These are phyloP conservation scores for Cyclophora punctaria DNA, from an alignment of 2,888 invertebrate genomes.

Conservation along the genomic window DNA sequence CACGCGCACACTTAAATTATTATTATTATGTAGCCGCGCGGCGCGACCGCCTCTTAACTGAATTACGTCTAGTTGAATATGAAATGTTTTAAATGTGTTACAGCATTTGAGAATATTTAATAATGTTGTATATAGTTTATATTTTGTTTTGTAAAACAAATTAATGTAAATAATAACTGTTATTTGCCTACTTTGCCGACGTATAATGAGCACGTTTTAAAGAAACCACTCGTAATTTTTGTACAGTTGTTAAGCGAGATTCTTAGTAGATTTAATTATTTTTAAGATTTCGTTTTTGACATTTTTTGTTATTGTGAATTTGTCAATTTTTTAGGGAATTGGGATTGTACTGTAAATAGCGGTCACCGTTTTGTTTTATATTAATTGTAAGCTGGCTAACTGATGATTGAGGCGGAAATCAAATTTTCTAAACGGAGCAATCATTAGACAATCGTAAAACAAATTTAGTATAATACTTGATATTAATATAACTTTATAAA, in stretches of 20 bases:
- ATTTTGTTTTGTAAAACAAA: constrained; percentile 69
- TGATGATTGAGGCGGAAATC: constrained; percentile 72
- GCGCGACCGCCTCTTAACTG: constrained; percentile 48
- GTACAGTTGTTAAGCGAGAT: constrained; percentile 73
- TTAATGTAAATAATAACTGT: constrained; percentile 62
- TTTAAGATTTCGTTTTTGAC: constrained; percentile 65
- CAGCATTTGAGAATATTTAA: constrained; percentile 75
- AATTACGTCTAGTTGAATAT: constrained; percentile 71
- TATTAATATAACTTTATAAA: constrained; percentile 77
- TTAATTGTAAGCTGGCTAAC: constrained; percentile 59
- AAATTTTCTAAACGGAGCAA: constrained; percentile 74
- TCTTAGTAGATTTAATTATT: constrained; percentile 69
- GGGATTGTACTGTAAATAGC: constrained; percentile 80
- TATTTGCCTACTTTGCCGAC: constrained; percentile 62
- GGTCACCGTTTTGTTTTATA: constrained; percentile 71
- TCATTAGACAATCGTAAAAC: constrained; percentile 72
- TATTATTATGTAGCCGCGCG: constrained; percentile 38
- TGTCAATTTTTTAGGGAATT: constrained; percentile 83
- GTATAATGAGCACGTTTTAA: constrained; percentile 57
- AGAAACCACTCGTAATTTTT: constrained; percentile 70
- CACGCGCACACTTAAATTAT: constrained; percentile 41
- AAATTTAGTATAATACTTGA: constrained; percentile 74
- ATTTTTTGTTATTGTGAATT: constrained; percentile 78
- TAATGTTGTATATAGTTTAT: constrained; percentile 75
- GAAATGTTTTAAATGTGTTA: constrained; percentile 74